Evolutionary conservation across 2,888 invertebrate genomes (phyloP), one percentile per base, ranked within the genome.

Genomic region (Cantharis rufa): DNA sequence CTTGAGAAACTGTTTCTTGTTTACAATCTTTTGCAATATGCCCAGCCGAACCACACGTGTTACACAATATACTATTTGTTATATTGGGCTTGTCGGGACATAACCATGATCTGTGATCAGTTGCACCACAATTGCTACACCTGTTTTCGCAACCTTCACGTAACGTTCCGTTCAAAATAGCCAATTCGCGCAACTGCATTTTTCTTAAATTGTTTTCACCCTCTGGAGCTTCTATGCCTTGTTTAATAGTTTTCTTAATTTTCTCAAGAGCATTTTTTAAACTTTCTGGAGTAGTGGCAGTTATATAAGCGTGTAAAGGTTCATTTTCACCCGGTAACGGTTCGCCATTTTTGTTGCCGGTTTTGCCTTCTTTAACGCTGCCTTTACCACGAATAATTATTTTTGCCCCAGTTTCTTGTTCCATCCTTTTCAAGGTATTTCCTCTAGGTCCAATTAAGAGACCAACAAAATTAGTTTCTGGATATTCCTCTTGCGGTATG

Each of bases 401-500:
- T 90, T 98, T 98, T 0, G 97, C 97, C 28, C 97, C 97, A 1
- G 98, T 97, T 89, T 97, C 96, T 85, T 96, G 95, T 88, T 97
- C 96, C 95, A 97, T 96, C 5, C 94, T 94, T 91, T 99, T 99
- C 75, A 99, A 91, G 10, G 99, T 99, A 88, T 99, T 99, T 83
- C 99, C 99, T 85, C 99, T 93, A 69, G 99, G 99, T 1, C 99
- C 99, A 88, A 99, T 99, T 76, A 99, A 91, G 81, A 99, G 91
- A 2, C 99, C 99, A 79, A 99, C 98, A 90, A 99, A 99, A 90
- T 99, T 99, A 82, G 99, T 99, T 88, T 99, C 98, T 16, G 99
- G 99, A 90, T 99, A 98, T 88, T 98, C 96, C 86, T 99, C 99
- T 90, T 99, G 99, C 18, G 99, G 99, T 86, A 99, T 99, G 94